phyloP scores from a whole-genome alignment of 1,140 invertebrate genomes.

The Neodiprion fabricii region DNA sequence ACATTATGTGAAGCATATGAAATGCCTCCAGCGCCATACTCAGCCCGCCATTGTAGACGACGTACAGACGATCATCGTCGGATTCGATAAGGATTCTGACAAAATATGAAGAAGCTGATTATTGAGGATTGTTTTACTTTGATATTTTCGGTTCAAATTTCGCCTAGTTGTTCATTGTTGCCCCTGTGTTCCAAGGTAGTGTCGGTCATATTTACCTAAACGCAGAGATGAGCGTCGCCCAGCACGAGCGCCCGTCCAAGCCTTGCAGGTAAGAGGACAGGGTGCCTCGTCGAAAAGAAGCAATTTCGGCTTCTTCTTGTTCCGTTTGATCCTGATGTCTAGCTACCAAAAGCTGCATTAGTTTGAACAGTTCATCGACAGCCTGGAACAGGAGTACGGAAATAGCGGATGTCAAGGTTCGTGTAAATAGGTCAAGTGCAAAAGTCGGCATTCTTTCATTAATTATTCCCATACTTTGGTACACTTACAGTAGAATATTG shows the following conservation, averaged over 20 bases:
- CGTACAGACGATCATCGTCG: slow-evolving; percentile 86
- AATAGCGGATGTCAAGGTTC: slow-evolving; percentile 12
- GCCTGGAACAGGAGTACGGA: slow-evolving; percentile 63
- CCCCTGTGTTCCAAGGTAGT: too few relatives aligned
- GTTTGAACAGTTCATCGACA: slow-evolving; percentile 88
- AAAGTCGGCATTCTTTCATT: background rate
- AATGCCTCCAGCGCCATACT: slow-evolving; percentile 90
- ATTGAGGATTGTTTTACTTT: background rate
- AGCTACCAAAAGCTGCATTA: slow-evolving; percentile 84
- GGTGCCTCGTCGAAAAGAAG: slow-evolving; percentile 81
- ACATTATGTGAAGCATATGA: slow-evolving; percentile 90
- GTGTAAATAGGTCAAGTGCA: slow-evolving; percentile 13
- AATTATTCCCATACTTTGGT: slow-evolving; percentile 11
- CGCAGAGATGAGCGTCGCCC: slow-evolving; percentile 89
- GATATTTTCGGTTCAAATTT: too few relatives aligned
- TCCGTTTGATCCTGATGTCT: slow-evolving; percentile 78
- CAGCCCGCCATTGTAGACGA: slow-evolving; percentile 87
- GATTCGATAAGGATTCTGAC: slow-evolving; percentile 82
- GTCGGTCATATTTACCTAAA: slow-evolving; percentile 57
- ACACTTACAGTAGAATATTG: slow-evolving; percentile 82
- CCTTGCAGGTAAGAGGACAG: slow-evolving; percentile 83
- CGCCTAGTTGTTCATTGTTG: too few relatives aligned
- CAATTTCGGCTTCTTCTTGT: slow-evolving; percentile 81
- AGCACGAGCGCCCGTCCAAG: slow-evolving; percentile 82
- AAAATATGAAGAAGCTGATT: slow-evolving; percentile 2